phyloP scores from a whole-genome alignment of 2,113 vertebrate species.

The Merops nubicus region DNA sequence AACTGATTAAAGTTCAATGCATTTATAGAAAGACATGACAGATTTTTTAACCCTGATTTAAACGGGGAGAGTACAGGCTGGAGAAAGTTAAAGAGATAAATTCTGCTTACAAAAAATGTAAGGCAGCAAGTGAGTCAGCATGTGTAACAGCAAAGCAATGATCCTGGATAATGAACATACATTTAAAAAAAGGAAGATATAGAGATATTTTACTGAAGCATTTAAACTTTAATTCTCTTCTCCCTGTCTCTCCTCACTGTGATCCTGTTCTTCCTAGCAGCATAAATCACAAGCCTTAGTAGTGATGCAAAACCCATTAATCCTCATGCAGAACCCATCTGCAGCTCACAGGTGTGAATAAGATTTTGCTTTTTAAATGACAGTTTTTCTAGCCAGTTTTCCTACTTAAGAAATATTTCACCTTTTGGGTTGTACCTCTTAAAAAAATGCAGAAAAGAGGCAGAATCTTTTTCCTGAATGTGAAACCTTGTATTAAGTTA shows the following conservation, averaged over 20 bases:
- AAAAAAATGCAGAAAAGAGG: neutral
- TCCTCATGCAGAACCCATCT: constrained; percentile 6
- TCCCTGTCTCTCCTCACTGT: neutral
- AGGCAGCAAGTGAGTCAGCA: neutral
- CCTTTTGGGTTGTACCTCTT: neutral
- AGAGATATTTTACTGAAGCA: neutral
- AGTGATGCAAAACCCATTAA: neutral
- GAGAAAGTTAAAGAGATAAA: neutral
- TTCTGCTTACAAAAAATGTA: neutral
- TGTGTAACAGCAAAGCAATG: neutral
- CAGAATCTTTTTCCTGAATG: neutral
- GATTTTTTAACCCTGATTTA: neutral
- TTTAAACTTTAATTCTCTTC: neutral
- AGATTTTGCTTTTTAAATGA: neutral
- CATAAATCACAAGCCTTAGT: neutral
- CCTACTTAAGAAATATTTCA: neutral
- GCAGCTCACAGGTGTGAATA: constrained; percentile 25
- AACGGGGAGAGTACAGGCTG: neutral
- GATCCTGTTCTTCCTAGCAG: neutral
- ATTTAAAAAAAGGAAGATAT: neutral
- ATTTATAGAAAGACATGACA: neutral
- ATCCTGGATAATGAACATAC: neutral
- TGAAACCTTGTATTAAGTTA: constrained; percentile 32
- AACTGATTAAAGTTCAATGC: neutral
- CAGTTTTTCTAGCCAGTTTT: neutral